Base-by-base conservation (phyloP, 2,797 vertebrate species). In the Neopelma chrysocephalum region DNA sequence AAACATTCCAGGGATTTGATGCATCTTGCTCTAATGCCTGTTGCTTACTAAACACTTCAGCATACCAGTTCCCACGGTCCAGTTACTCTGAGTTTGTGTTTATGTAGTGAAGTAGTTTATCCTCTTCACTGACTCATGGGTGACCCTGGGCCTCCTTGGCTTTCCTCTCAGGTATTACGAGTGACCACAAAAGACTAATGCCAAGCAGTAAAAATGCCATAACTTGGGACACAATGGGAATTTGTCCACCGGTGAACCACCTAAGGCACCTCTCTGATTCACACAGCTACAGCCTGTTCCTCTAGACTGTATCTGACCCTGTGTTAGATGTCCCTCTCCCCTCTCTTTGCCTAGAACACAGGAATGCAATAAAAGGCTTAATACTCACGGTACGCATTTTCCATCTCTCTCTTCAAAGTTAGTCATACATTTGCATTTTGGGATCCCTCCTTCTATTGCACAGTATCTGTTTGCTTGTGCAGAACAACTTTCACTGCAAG, bases 321-420 rank as follows among this genome's bases (percentile, higher is more conserved):
- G 1, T 51, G 34, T 15, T 6, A 34, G 43, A 12, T 29, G 16
- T 22, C 36, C 5, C 51, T 70, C 75, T 47, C 31, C 58, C 65
- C 29, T 47, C 1, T 38, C 53, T 80, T 32, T n/a, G 9, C 64
- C 23, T 40, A 84, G 58, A 82, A 10, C 29, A 48, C 23, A 71
- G 56, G 29, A 89, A 36, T 0, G 3, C 38, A 79, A 31, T 15
- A 57, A 87, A 61, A 70, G 64, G 15, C 21, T 62, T 64, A 50
- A 21, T 86, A 94, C 98, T 98, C 97, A 98, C 98, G 15, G 0
- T 66, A 91, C 29, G 42, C 98, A 98, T 3, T 0, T 4, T 3
- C 0, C 6, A 0, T 0, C 0, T 0, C 8, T 6, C 0, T 1
- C 0, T 7, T 6, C 0, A n/a, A 68, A 98, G 76, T 96, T 80